Conservation (phyloP, 2,113 vertebrate genomes). For the Prinia subflava region DNA sequence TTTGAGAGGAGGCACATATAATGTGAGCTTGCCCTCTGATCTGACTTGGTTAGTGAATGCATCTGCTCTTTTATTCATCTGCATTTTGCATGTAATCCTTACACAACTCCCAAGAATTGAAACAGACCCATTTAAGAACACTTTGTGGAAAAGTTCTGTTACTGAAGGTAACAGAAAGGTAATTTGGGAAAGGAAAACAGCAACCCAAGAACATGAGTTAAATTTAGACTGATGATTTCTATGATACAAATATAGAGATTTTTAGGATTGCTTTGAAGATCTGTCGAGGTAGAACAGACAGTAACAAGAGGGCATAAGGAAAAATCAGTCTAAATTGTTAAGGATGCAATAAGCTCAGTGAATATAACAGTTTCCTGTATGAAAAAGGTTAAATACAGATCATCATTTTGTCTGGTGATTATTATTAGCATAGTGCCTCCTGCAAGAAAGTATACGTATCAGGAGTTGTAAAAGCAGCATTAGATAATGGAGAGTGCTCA, state of each 20-base stretch:
- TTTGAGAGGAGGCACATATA: neutral
- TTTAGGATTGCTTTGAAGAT: neutral
- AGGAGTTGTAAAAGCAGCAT: conserved; percentile 54
- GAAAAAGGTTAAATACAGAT: conserved; percentile 8
- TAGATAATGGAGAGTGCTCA: conserved; percentile 77
- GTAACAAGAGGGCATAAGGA: neutral
- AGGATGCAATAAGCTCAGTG: neutral
- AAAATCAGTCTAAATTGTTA: neutral
- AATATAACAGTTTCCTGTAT: neutral
- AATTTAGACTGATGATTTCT: neutral
- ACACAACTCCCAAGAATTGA: neutral
- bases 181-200: neutral
- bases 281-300: neutral
- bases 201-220: neutral
- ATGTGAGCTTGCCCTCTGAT: neutral
- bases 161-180: too few relatives aligned
- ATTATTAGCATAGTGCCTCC: conserved; percentile 55
- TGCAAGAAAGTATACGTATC: conserved; percentile 42
- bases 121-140: neutral
- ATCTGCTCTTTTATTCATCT: neutral
- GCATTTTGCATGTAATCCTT: neutral
- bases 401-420: neutral
- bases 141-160: neutral
- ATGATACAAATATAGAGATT: neutral
- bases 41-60: neutral